These are phyloP conservation scores for Archegozetes longisetosus DNA, from an alignment of 1,140 invertebrate species.

Conservation along the genomic window DNA sequence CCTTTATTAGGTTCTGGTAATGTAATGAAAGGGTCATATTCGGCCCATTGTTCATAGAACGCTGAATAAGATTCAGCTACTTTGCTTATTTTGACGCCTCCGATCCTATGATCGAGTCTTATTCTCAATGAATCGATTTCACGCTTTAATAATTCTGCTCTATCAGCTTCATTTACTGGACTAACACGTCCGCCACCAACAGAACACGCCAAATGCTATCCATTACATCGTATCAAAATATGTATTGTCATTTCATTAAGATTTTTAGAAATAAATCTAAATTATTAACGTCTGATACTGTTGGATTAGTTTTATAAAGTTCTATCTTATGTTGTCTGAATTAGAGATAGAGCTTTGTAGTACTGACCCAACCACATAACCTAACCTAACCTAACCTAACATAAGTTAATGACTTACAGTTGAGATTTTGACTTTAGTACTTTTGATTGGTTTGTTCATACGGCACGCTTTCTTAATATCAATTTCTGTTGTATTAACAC, in stretches of 20 bases:
- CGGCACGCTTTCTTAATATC: slow-evolving; percentile 93
- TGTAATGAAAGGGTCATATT: slow-evolving; percentile 85
- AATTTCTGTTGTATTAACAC: slow-evolving; percentile 95
- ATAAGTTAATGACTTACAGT: background rate
- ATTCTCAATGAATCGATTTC: slow-evolving; percentile 49
- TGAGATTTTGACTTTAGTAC: slow-evolving; percentile 28
- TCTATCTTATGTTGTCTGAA: too few relatives aligned
- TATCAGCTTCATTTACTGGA: slow-evolving; percentile 26
- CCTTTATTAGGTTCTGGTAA: slow-evolving; percentile 43
- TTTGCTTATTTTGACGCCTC: slow-evolving; percentile 20
- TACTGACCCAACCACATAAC: too few relatives aligned
- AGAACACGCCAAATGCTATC: slow-evolving; percentile 35
- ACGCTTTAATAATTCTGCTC: slow-evolving; percentile 37
- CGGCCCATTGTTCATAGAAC: slow-evolving; percentile 89
- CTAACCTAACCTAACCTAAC: too few relatives aligned
- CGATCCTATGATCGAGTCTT: slow-evolving; percentile 44
- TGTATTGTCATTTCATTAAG: too few relatives aligned
- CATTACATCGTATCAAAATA: too few relatives aligned
- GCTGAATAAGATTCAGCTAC: slow-evolving; percentile 28
- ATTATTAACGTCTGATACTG: too few relatives aligned
- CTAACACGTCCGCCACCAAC: slow-evolving; percentile 40
- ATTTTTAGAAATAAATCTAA: too few relatives aligned
- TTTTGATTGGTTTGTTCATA: slow-evolving; percentile 34
- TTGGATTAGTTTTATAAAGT: too few relatives aligned
- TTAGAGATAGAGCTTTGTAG: too few relatives aligned